phyloP scores from a whole-genome alignment of 2,888 invertebrate species.

The Apotomis betuletana region DNA sequence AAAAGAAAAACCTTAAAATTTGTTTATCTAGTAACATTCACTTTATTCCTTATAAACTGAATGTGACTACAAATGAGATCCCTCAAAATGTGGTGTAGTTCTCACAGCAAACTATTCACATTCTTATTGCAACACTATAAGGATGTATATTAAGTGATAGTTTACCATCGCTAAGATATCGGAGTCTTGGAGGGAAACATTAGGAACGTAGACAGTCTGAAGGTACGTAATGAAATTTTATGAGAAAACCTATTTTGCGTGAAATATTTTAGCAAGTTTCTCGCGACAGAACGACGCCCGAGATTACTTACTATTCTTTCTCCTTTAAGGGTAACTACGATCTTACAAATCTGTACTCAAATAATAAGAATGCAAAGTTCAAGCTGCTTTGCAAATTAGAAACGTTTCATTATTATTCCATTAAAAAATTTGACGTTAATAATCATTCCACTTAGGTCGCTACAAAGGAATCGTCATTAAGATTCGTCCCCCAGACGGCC shows the following conservation, averaged over 20 bases:
- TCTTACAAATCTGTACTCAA: slow-evolving; percentile 3
- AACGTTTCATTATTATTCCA: slow-evolving; percentile 11
- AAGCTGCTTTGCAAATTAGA: background rate
- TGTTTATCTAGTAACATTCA: too few relatives aligned
- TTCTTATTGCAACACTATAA: background rate
- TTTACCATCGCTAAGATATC: slow-evolving; percentile 6
- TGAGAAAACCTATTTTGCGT: slow-evolving; percentile 39
- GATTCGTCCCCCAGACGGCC: slow-evolving; percentile 23
- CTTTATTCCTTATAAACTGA: background rate
- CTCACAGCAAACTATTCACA: background rate
- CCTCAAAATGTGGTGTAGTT: slow-evolving; percentile 10
- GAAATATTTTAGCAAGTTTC: slow-evolving; percentile 35
- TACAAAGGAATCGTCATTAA: slow-evolving; percentile 29
- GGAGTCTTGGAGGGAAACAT: slow-evolving; percentile 26
- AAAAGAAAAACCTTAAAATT: too few relatives aligned
- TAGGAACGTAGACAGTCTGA: slow-evolving; percentile 38
- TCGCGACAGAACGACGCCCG: slow-evolving; percentile 36
- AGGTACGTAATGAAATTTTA: slow-evolving; percentile 41
- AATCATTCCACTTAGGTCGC: slow-evolving; percentile 7
- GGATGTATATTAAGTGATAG: slow-evolving; percentile 7
- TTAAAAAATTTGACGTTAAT: slow-evolving; percentile 23
- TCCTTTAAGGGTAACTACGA: slow-evolving; percentile 4
- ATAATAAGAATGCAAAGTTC: background rate
- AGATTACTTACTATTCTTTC: slow-evolving; percentile 17
- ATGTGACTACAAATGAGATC: slow-evolving; percentile 16